Percentiles rank a stretch among this genome's conserved stretches.
Conservation (phyloP, 2,888 invertebrate genomes). For the Chymomyza caudatula region DNA sequence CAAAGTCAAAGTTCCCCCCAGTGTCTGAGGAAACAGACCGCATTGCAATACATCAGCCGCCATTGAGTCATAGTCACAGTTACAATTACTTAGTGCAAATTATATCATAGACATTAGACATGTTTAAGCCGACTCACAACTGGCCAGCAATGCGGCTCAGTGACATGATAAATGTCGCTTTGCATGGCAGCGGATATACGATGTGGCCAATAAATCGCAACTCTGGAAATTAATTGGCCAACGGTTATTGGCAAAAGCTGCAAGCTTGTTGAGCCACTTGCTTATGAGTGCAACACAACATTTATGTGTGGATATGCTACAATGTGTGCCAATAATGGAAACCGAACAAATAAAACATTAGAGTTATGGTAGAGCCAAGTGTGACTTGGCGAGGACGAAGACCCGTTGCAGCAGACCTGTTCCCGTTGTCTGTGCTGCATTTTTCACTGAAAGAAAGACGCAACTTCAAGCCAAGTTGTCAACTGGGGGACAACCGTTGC, state of each 20-base stretch:
- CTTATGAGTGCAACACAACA: background rate
- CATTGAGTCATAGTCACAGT: conserved; percentile 23
- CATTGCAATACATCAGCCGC: background rate
- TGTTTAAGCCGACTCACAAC: background rate
- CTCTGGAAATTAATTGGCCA: background rate
- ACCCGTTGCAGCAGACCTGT: conserved; percentile 55
- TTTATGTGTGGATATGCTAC: no score
- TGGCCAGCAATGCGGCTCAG: background rate
- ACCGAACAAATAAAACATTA: background rate
- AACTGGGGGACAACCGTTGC: background rate
- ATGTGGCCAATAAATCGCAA: background rate
- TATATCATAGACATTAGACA: conserved; percentile 46
- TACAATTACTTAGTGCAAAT: conserved; percentile 46
- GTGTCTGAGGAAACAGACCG: background rate
- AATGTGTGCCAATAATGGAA: background rate
- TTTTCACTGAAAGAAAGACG: conserved; percentile 21
- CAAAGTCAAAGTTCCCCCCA: background rate
- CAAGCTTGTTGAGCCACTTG: no score
- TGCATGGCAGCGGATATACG: background rate
- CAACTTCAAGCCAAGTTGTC: conserved; percentile 2
- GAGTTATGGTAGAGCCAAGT: background rate
- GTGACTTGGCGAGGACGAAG: background rate
- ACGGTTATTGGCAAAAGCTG: background rate
- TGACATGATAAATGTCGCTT: background rate
- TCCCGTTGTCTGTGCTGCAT: conserved; percentile 61